These are phyloP conservation scores for Phymorhynchus buccinoides DNA, from an alignment of 1,140 invertebrate species.

Conservation along the genomic window DNA sequence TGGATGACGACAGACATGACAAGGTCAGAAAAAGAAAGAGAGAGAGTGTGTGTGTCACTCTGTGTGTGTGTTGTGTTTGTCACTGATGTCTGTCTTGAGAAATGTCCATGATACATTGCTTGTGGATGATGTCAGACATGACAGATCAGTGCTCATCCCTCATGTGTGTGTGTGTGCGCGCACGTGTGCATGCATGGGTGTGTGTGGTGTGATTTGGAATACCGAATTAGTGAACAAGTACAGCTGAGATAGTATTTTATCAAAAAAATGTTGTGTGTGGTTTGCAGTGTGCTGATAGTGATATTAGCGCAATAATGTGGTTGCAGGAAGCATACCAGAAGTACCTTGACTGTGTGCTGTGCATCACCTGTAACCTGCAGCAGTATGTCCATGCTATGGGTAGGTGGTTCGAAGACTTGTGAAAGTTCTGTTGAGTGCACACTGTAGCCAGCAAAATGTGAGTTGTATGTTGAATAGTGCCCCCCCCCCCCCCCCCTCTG, in stretches of 20 bases:
- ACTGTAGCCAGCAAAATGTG: too few species aligned
- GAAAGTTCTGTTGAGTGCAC: too few species aligned
- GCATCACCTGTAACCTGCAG: slow-evolving; percentile 56
- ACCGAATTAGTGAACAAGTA: not conserved
- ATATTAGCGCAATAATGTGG: not conserved
- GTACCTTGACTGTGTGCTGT: slow-evolving; percentile 63
- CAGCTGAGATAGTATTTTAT: not conserved
- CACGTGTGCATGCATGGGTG: not conserved
- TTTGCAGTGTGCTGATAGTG: not conserved
- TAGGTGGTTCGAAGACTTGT: slow-evolving; percentile 39
- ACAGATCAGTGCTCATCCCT: too few species aligned
- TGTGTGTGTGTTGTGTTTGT: not conserved
- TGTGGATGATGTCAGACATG: too few species aligned
- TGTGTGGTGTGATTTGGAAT: not conserved
- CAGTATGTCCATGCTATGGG: slow-evolving; percentile 55
- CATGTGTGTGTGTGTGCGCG: not conserved
- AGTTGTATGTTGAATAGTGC: too few species aligned
- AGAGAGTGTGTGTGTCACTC: not conserved
- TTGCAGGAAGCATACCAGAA: slow-evolving; percentile 66
- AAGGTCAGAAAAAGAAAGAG: too few species aligned
- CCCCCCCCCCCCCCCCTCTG: too few species aligned
- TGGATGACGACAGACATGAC: too few species aligned
- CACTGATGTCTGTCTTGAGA: not conserved
- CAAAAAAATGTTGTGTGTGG: not conserved
- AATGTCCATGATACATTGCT: too few species aligned